phyloP scores from a whole-genome alignment of 2,888 invertebrate species.

The Dolomedes plantarius region DNA sequence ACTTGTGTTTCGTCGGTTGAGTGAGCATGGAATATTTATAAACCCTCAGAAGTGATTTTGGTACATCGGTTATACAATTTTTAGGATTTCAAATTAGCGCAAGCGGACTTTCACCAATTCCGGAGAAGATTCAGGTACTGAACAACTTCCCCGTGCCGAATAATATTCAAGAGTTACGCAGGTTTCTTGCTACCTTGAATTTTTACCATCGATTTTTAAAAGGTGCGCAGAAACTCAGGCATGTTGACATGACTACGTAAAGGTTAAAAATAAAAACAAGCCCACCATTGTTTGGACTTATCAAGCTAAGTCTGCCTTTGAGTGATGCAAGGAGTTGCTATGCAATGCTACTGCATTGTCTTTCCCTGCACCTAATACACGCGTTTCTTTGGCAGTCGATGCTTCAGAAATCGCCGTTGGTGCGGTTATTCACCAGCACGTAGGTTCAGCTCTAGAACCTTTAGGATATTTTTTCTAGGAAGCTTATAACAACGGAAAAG shows the following conservation, averaged over 20 bases:
- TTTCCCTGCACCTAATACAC: background rate
- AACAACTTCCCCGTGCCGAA: constrained; percentile 2
- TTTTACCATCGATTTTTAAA: background rate
- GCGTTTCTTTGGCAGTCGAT: background rate
- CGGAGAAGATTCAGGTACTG: background rate
- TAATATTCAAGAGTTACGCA: background rate
- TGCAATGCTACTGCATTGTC: background rate
- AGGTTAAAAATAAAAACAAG: constrained; percentile 7
- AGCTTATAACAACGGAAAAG: background rate
- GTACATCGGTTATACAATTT: background rate
- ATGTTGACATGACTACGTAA: background rate
- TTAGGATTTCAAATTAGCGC: no score
- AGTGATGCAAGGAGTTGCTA: no score
- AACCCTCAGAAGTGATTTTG: background rate
- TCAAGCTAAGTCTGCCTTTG: constrained; percentile 8
- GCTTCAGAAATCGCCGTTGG: constrained; percentile 28
- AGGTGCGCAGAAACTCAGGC: background rate
- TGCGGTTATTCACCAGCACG: constrained; percentile 73
- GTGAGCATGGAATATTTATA: no score
- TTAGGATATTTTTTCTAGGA: constrained; percentile 34
- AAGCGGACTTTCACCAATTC: constrained; percentile 14
- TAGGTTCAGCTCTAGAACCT: constrained; percentile 63
- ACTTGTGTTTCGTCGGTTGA: no score
- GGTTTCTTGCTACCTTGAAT: background rate
- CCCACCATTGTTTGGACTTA: background rate